Evolutionary conservation across 2,113 vertebrate genomes (phyloP).

Genomic region (Pelecanoides urinatrix): DNA sequence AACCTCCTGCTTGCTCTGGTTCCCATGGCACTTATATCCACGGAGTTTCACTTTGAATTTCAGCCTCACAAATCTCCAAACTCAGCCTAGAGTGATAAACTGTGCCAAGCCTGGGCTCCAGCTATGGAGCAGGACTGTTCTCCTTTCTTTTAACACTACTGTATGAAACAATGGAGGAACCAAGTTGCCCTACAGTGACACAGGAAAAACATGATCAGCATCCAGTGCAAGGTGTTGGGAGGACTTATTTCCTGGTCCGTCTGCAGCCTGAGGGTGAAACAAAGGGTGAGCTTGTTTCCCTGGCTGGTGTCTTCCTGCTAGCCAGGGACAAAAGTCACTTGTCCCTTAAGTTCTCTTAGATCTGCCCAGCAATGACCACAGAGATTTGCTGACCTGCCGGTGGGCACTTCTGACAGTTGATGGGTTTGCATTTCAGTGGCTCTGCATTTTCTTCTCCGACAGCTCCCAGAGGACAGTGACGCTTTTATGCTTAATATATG

Average conservation of each 20-base stretch:
- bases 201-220: not conserved
- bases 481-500: conserved; percentile 10
- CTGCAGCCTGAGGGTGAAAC: not conserved
- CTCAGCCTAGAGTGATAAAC: not conserved
- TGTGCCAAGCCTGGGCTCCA: not conserved
- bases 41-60: not conserved
- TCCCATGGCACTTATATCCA: conserved; percentile 1
- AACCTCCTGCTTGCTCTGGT: conserved; percentile 5
- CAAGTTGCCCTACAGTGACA: not conserved
- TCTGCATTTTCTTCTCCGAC: not conserved
- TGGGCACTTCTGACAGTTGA: not conserved
- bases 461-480: conserved; percentile 19
- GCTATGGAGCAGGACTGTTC: not conserved
- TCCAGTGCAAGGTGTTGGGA: not conserved
- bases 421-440: conserved; percentile 11
- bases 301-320: not conserved
- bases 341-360: not conserved
- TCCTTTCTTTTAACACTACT: not conserved
- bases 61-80: not conserved
- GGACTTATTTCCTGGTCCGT: not conserved
- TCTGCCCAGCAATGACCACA: not conserved
- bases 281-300: not conserved
- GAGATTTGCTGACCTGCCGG: not conserved
- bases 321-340: not conserved
- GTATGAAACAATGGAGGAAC: not conserved